These are phyloP conservation scores for Cheilosia urbana DNA, from an alignment of 2,888 invertebrate species.

Conservation along the genomic window DNA sequence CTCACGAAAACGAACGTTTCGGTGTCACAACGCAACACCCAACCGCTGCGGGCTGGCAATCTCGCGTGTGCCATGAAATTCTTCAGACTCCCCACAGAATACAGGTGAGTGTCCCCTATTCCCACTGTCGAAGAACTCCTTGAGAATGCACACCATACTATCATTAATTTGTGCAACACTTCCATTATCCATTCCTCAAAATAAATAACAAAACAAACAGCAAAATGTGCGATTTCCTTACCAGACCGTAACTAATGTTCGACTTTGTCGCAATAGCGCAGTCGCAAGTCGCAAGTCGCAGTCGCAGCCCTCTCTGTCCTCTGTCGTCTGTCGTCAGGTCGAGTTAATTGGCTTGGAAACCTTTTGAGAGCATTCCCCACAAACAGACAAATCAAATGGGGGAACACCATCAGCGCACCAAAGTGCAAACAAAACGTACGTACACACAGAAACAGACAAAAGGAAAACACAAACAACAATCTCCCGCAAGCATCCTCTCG, in stretches of 20 bases:
- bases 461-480: constrained; percentile 18
- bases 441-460: constrained; percentile 33
- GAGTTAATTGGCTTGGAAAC: constrained; percentile 71
- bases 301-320: constrained; percentile 46
- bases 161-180: constrained; percentile 71
- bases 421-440: constrained; percentile 25
- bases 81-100: constrained; percentile 5
- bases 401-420: constrained; percentile 13
- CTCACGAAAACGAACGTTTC: background rate
- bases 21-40: constrained; percentile 42
- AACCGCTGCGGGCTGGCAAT: constrained; percentile 38
- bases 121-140: constrained; percentile 20
- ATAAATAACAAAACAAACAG: constrained; percentile 14
- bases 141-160: constrained; percentile 44
- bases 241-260: constrained; percentile 75
- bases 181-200: constrained; percentile 70
- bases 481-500: constrained; percentile 71
- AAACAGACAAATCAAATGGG: constrained; percentile 18
- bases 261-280: constrained; percentile 70
- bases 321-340: constrained; percentile 26
- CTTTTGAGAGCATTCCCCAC: constrained; percentile 34
- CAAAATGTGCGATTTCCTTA: constrained; percentile 59
- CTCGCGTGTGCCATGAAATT: constrained; percentile 64
- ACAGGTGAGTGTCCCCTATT: background rate
- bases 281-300: constrained; percentile 31